Percentiles rank a stretch among this genome's conserved stretches.
Conservation (phyloP, 2,888 invertebrate species). For the Rotaria sp. region DNA sequence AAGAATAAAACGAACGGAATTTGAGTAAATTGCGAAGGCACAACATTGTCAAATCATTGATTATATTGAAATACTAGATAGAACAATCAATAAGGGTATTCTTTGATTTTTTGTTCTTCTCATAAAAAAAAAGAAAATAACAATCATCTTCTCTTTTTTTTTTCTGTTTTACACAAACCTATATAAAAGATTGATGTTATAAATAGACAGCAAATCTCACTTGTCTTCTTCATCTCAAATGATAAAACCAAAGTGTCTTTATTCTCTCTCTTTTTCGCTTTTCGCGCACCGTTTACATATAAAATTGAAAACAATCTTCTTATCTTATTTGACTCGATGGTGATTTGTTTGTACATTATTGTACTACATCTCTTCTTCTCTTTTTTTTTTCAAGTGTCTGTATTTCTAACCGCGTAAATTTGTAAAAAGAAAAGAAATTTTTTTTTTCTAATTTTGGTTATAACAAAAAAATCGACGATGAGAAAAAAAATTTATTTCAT, state of each 20-base stretch:
- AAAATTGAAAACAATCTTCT: background rate
- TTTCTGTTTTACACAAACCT: background rate
- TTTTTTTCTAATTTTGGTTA: no score
- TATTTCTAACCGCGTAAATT: background rate
- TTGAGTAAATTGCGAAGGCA: background rate
- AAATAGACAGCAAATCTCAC: background rate
- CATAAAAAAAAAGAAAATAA: background rate
- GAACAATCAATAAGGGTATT: background rate
- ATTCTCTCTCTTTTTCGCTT: no score
- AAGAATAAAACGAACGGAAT: background rate
- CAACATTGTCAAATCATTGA: background rate
- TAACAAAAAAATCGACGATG: background rate
- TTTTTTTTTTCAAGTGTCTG: background rate
- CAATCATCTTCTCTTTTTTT: background rate
- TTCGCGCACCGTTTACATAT: background rate
- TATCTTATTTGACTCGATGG: slow-evolving; percentile 3
- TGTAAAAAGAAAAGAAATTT: background rate
- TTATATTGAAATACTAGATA: background rate
- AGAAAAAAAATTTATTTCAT: background rate
- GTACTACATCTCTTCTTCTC: background rate
- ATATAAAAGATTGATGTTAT: background rate
- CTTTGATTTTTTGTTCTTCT: background rate
- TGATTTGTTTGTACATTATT: no score
- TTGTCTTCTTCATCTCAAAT: background rate
- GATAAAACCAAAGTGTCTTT: slow-evolving; percentile 10